These are phyloP conservation scores for Pseudomyrmex flavicornis DNA, from an alignment of 1,140 invertebrate species.

Conservation along the genomic window DNA sequence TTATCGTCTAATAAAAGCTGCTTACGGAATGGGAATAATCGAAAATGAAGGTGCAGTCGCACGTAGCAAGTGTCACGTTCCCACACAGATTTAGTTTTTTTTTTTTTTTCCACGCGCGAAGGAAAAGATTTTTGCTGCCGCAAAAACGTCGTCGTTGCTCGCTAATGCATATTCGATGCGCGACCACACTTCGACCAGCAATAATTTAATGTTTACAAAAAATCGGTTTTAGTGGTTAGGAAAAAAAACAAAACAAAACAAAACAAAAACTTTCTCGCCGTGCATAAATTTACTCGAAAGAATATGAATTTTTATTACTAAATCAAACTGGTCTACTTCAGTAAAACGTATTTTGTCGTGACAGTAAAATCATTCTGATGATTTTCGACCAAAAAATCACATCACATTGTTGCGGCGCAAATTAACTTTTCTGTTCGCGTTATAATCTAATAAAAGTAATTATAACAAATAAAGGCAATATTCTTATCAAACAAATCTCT, in stretches of 20 bases:
- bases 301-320: too few species aligned
- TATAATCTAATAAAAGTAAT: too few species aligned
- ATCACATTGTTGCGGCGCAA: too few species aligned
- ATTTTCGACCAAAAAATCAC: not conserved
- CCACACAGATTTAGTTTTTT: too few species aligned
- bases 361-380: not conserved
- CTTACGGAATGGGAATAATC: not conserved
- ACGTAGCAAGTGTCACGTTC: not conserved
- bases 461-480: too few species aligned
- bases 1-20: not conserved
- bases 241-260: not conserved
- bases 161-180: not conserved
- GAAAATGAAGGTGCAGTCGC: not conserved
- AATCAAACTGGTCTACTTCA: not conserved
- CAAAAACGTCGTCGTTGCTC: not conserved
- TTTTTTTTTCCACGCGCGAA: not conserved
- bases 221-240: not conserved
- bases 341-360: not conserved
- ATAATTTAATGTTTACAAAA: not conserved
- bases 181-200: not conserved
- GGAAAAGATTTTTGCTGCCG: not conserved
- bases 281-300: not conserved
- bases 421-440: too few species aligned
- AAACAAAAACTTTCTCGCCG: not conserved
- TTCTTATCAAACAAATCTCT: too few species aligned